Evolutionary conservation across 2,797 vertebrate genomes (phyloP), one percentile per base, ranked within the genome.

Genomic region (Octomys mimax): DNA sequence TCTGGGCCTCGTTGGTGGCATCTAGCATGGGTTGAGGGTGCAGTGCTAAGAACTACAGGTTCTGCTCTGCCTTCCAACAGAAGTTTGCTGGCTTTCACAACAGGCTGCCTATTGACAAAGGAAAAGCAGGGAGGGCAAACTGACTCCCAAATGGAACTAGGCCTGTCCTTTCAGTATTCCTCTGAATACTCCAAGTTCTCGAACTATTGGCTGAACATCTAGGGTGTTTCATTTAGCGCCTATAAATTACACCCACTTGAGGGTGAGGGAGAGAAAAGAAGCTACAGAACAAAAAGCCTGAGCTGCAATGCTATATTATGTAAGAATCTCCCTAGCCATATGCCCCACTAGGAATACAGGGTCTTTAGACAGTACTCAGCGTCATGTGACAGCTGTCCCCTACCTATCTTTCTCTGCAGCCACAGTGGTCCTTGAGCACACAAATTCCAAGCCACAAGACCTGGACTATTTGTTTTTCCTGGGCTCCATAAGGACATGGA

Each of bases 1-100:
- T 68, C 12, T n/a, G 92, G 91, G 91, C 78, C 81, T 83, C 70
- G 28, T 0, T 79, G 77, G 92, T 81, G 59, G 90, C 59, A 59
- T 42, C 42, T 42, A 62, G 66, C 39, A 24, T 82, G 54, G 18
- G 61, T 86, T 46, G 49, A 54, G 42, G 57, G 91, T 91, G 82
- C 28, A 54, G 88, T 33, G 59, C 78, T 68, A 71, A 87, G 91
- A 73, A 80, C 18, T 86, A 18, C 3, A 5, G 61, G 54, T 57
- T 66, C 49, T 33, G 24, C 62, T 75, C 71, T 33, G 91, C 42
- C 73, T 80, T 80, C 90, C 59, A 21, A 73, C 19, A 85, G 88
- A 91, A 87, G 87, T 28, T n/a, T 42, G 46, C 92, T 79, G 52
- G 79, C 59, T 85, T 90, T 70, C 46, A 1, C 9, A 33, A 33